Percentiles rank a stretch among this genome's conserved stretches.
Evolutionary conservation across 1,140 invertebrate species (phyloP).

Genomic region (Aradophagus sp.): DNA sequence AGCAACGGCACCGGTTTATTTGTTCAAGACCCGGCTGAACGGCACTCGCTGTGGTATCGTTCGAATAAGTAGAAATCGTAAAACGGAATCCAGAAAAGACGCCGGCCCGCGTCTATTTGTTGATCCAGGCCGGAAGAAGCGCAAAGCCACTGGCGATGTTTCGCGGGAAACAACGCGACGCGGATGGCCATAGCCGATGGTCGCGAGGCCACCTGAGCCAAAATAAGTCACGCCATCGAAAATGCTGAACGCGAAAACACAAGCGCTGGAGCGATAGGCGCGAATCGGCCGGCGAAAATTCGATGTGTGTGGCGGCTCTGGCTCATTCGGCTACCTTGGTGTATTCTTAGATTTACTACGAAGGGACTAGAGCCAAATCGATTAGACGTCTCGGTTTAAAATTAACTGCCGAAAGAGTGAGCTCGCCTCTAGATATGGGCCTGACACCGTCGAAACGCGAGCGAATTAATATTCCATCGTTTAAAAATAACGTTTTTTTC

Average conservation of each 20-base stretch:
- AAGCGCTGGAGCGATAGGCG: constrained; percentile 40
- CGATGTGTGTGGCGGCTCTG: constrained; percentile 56
- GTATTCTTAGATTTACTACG: constrained; percentile 61
- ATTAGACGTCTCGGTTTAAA: constrained; percentile 65
- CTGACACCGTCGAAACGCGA: constrained; percentile 36
- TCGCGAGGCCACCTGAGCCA: background rate
- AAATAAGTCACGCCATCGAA: too few species aligned
- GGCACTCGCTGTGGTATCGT: constrained; percentile 54
- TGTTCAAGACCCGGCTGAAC: constrained; percentile 18
- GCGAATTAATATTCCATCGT: constrained; percentile 52
- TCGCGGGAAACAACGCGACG: constrained; percentile 12
- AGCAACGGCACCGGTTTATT: constrained; percentile 36
- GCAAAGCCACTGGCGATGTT: constrained; percentile 19
- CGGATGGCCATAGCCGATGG: background rate
- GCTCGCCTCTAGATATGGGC: constrained; percentile 50
- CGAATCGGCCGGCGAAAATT: constrained; percentile 49
- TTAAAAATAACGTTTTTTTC: constrained; percentile 47
- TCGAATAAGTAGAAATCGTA: constrained; percentile 59
- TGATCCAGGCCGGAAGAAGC: constrained; percentile 33
- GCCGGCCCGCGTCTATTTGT: constrained; percentile 45
- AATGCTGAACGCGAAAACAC: constrained; percentile 15
- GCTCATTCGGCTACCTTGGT: constrained; percentile 57
- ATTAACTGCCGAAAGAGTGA: constrained; percentile 61
- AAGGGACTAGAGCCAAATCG: constrained; percentile 65
- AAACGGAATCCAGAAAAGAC: constrained; percentile 53